These are phyloP conservation scores for Muntiacus reevesi DNA, from an alignment of 2,113 vertebrate species.

Conservation along the genomic window DNA sequence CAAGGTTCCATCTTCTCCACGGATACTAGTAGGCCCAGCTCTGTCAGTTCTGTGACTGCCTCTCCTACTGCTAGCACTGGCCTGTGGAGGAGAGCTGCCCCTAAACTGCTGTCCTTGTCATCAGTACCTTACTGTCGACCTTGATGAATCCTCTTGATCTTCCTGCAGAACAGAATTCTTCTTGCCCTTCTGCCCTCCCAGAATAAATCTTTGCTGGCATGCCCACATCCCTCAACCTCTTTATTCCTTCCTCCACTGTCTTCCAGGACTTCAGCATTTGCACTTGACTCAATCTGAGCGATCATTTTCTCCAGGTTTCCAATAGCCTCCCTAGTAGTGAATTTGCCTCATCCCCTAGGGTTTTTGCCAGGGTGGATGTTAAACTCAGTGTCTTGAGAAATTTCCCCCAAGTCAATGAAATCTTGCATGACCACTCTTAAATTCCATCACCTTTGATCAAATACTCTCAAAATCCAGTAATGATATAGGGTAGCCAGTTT, in stretches of 20 bases:
- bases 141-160: not conserved
- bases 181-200: not conserved
- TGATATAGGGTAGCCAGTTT: not conserved
- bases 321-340: not conserved
- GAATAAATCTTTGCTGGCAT: not conserved
- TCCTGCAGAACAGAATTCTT: not conserved
- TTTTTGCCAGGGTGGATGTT: not conserved
- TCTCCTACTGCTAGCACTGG: not conserved
- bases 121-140: not conserved
- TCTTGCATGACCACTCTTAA: not conserved
- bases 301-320: not conserved
- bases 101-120: not conserved
- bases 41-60: no score
- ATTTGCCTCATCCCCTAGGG: not conserved
- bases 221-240: not conserved
- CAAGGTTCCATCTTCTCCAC: not conserved
- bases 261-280: not conserved
- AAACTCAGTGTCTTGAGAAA: not conserved
- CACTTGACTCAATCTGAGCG: not conserved
- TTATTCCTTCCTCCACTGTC: not conserved
- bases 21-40: not conserved
- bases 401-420: not conserved
- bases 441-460: not conserved
- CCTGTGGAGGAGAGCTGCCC: not conserved
- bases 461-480: not conserved